Conservation (phyloP, 2,888 invertebrate species). For the Cantharis rufa region DNA sequence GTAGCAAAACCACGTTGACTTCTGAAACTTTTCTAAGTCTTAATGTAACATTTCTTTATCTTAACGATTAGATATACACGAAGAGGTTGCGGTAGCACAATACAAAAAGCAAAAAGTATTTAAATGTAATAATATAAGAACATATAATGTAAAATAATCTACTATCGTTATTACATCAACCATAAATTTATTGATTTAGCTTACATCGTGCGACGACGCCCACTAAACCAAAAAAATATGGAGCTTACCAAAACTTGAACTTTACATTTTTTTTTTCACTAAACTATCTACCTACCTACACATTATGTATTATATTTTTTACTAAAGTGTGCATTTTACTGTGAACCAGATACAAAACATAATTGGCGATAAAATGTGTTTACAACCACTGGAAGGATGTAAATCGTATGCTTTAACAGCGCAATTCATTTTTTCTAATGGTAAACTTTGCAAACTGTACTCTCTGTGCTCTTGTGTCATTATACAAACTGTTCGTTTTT, state of each 20-base stretch:
- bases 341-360: constrained; percentile 26
- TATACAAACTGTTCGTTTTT: constrained; percentile 81
- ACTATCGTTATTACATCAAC: not conserved
- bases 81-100: constrained; percentile 29
- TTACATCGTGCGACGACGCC: not conserved
- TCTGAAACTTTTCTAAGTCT: not conserved
- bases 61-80: constrained; percentile 11
- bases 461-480: constrained; percentile 82
- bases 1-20: not conserved
- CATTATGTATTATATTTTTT: constrained; percentile 14
- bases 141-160: constrained; percentile 13
- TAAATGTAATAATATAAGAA: constrained; percentile 12
- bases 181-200: not conserved
- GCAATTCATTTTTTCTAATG: constrained; percentile 82
- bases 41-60: constrained; percentile 5
- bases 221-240: not conserved
- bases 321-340: constrained; percentile 36
- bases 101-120: constrained; percentile 5
- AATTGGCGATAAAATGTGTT: constrained; percentile 10
- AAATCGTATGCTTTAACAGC: constrained; percentile 62
- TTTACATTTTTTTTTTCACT: not conserved
- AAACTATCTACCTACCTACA: constrained; percentile 7
- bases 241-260: not conserved
- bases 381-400: constrained; percentile 39
- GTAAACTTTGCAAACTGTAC: constrained; percentile 80